Percentiles rank a stretch among this genome's conserved stretches.
These are phyloP conservation scores for Planiliza haematocheilus DNA, from an alignment of 2,113 vertebrate genomes.

Conservation along the genomic window DNA sequence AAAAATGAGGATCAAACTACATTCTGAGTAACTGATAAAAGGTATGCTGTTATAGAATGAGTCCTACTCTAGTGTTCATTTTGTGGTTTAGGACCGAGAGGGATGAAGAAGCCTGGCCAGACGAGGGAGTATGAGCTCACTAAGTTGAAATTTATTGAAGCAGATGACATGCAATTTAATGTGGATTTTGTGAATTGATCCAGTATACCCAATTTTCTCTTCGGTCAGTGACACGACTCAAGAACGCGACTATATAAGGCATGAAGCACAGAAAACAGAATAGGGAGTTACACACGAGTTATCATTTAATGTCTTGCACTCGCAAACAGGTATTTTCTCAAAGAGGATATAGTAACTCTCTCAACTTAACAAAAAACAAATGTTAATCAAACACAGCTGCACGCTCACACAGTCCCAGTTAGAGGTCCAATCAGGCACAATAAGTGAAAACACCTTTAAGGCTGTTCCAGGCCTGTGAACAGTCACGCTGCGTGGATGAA, in stretches of 20 bases:
- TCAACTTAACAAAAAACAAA: too few relatives aligned
- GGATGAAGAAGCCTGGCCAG: neutral
- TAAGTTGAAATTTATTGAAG: slow-evolving; percentile 26
- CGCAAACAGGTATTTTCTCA: too few relatives aligned
- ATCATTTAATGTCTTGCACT: too few relatives aligned
- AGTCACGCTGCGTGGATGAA: too few relatives aligned
- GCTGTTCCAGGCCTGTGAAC: too few relatives aligned
- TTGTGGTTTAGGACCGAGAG: neutral
- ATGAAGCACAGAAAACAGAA: neutral
- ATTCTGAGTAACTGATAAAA: neutral
- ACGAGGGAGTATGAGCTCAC: slow-evolving; percentile 10
- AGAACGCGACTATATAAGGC: neutral
- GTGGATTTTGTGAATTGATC: neutral
- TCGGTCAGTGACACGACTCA: neutral
- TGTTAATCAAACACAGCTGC: too few relatives aligned
- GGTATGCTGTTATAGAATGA: neutral
- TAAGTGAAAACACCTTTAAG: too few relatives aligned
- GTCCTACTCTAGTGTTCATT: slow-evolving; percentile 7
- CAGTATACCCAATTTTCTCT: neutral
- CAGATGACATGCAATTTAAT: slow-evolving; percentile 14
- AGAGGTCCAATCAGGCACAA: too few relatives aligned
- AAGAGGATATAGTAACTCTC: too few relatives aligned
- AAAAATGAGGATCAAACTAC: neutral
- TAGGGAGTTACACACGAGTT: neutral
- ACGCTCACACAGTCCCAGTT: too few relatives aligned